Conservation (phyloP, 2,888 invertebrate genomes). For the Acleris emargana region DNA sequence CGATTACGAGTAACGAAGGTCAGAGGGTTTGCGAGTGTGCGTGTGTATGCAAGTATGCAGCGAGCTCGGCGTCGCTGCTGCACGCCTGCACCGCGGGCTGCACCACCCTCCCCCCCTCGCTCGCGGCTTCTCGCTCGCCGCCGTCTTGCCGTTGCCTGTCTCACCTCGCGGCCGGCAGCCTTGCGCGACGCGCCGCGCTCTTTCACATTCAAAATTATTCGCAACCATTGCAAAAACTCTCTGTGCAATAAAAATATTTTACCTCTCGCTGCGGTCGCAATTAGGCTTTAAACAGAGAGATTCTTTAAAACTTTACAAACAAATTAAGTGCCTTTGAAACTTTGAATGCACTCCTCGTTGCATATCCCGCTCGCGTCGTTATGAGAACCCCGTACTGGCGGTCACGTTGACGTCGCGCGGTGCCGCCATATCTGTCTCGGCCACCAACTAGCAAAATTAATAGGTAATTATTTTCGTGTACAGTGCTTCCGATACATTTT, state of each 20-base stretch:
- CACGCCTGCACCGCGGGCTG: conserved; percentile 83
- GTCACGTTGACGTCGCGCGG: conserved; percentile 87
- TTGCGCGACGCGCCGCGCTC: conserved; percentile 84
- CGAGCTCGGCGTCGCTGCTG: conserved; percentile 82
- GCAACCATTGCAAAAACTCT: conserved; percentile 83
- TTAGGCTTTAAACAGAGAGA: conserved; percentile 72
- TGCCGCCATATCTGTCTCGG: conserved; percentile 88
- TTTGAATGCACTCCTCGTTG: conserved; percentile 86
- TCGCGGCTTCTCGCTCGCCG: conserved; percentile 81
- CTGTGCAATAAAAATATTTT: conserved; percentile 80
- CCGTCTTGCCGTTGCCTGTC: conserved; percentile 83
- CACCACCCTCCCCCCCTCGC: conserved; percentile 83
- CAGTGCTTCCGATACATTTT: conserved; percentile 70
- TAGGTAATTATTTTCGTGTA: conserved; percentile 83
- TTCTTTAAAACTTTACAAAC: conserved; percentile 62
- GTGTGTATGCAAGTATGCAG: conserved; percentile 82
- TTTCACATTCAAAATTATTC: conserved; percentile 84
- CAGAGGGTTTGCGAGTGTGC: conserved; percentile 77
- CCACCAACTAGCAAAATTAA: conserved; percentile 85
- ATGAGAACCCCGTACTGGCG: conserved; percentile 89
- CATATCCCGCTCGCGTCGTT: conserved; percentile 90
- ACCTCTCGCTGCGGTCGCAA: conserved; percentile 70
- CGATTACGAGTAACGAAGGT: conserved; percentile 80
- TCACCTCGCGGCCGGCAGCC: conserved; percentile 84
- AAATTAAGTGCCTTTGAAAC: conserved; percentile 76